Base-by-base conservation (phyloP, 2,888 invertebrate genomes). In the Ophonus ardosiacus region DNA sequence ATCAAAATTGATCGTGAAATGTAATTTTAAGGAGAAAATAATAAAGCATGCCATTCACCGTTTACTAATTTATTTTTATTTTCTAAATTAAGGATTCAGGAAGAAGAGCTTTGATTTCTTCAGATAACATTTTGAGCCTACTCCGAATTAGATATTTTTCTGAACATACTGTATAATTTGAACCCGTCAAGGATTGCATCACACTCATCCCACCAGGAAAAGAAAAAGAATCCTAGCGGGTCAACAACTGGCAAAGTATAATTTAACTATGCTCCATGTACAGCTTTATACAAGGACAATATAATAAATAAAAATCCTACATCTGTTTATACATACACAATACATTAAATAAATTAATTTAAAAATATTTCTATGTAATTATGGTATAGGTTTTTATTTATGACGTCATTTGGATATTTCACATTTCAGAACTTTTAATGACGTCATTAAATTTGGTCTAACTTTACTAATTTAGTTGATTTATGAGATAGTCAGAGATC, bases 401-500 rank as follows among this genome's bases (percentile, higher is more conserved):
- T 68, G 68, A 63, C 68, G 68, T 38, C 68, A 38, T 38, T 17
- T 31, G 6, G 59, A 63, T 13, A 63, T 51, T 63, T 63, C 21
- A 13, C 24, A 24, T 63, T 61, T 17, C 10, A 18, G 8, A 63
- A 63, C 24, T 24, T 21, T 24, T 63, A 63, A 63, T 63, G 63
- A 63, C 63, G 63, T 31, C 63, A 63, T 31, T 63, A 63, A 63
- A 63, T 63, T 63, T 21, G 63, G 17, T 63, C 59, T 17, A 61
- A 63, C 21, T 63, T 68, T 38, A 68, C 68, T 31, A 38, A 38
- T 68, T 68, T 15, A 38, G 31, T 68, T 68, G 68, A 68, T 68
- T 65, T 68, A 38, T 31, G n/a, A 68, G 38, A 68, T 68, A 68
- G 24, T 65, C 63, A 65, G 68, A 68, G 68, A 68, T 68, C 68